Percentiles rank a stretch among this genome's conserved stretches.
Evolutionary conservation across 2,113 vertebrate genomes (phyloP).

Genomic region (Ciconia stormi): DNA sequence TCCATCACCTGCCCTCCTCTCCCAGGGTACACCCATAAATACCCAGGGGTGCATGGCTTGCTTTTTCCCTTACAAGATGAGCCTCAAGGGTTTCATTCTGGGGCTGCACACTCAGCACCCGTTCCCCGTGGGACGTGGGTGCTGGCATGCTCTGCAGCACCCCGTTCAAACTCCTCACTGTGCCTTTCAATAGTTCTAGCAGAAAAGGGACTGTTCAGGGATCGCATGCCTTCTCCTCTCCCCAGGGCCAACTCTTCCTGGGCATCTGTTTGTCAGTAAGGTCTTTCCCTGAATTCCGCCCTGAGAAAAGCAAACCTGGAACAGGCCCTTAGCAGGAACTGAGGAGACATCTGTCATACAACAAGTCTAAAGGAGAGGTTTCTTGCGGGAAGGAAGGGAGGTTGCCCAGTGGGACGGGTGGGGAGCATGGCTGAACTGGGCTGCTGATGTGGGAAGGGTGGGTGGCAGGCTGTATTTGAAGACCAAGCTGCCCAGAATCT

Average conservation of each 20-base stretch:
- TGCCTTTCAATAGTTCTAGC: neutral
- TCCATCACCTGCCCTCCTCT: neutral
- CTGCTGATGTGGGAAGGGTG: neutral
- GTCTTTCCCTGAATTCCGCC: neutral
- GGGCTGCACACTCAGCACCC: rapidly evolving
- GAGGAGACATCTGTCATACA: neutral
- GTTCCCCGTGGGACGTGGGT: rapidly evolving
- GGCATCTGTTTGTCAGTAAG: neutral
- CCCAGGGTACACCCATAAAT: neutral
- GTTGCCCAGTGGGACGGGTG: rapidly evolving
- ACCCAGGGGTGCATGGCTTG: neutral
- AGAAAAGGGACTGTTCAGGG: neutral
- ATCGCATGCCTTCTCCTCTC: neutral
- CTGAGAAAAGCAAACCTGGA: neutral
- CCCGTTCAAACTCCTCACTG: rapidly evolving
- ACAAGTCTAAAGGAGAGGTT: neutral
- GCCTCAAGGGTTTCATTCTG: neutral
- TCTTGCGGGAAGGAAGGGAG: neutral
- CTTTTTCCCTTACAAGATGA: neutral
- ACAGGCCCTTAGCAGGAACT: neutral
- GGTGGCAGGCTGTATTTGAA: neutral
- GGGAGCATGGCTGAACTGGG: neutral
- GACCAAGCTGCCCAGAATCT: neutral
- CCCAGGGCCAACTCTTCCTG: neutral
- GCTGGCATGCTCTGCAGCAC: rapidly evolving